A percentile compares a stretch with the other conserved stretches of the same genome.
These are phyloP conservation scores for Pyrocephalus nanus DNA, from an alignment of 2,797 vertebrate species.

Conservation along the genomic window DNA sequence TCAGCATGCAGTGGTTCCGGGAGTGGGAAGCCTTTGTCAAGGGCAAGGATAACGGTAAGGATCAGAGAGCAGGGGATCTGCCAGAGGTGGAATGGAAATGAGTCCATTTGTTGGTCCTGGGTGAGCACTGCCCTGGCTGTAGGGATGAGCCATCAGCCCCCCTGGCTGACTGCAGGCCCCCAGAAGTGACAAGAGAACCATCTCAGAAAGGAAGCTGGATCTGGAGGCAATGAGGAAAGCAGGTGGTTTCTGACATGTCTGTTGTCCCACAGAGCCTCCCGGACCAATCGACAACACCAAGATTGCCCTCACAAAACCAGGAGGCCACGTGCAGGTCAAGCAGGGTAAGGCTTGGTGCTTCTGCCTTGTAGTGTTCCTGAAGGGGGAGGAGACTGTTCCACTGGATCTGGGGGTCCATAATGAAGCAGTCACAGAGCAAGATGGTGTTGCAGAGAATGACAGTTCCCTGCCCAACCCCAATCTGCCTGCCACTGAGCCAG, in stretches of 20 bases:
- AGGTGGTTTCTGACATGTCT: rapidly evolving
- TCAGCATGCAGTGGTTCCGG: constrained; percentile 99
- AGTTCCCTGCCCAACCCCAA: not conserved
- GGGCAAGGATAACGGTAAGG: constrained; percentile 92
- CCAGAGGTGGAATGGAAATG: rapidly evolving
- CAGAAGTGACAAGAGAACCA: not conserved
- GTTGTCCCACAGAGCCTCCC: constrained; percentile 84
- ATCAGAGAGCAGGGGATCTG: not conserved
- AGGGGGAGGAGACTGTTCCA: not conserved
- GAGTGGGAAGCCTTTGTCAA: constrained; percentile 99
- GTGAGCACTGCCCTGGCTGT: not conserved
- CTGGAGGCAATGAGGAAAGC: rapidly evolving
- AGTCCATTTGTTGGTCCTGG: not conserved
- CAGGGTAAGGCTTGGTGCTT: constrained; percentile 80
- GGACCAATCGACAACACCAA: constrained; percentile 97
- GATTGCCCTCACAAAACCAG: constrained; percentile 89
- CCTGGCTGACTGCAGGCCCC: not conserved
- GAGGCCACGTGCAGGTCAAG: constrained; percentile 92
- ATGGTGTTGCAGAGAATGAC: not conserved
- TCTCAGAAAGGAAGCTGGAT: not conserved
- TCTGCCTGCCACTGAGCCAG: not conserved
- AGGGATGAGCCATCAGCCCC: not conserved
- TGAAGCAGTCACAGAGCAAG: not conserved
- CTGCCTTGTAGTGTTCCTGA: not conserved
- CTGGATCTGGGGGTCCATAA: not conserved